Percentiles rank a stretch among this genome's conserved stretches.
phyloP scores from a whole-genome alignment of 2,113 vertebrate species.

The Spheniscus mendiculus region DNA sequence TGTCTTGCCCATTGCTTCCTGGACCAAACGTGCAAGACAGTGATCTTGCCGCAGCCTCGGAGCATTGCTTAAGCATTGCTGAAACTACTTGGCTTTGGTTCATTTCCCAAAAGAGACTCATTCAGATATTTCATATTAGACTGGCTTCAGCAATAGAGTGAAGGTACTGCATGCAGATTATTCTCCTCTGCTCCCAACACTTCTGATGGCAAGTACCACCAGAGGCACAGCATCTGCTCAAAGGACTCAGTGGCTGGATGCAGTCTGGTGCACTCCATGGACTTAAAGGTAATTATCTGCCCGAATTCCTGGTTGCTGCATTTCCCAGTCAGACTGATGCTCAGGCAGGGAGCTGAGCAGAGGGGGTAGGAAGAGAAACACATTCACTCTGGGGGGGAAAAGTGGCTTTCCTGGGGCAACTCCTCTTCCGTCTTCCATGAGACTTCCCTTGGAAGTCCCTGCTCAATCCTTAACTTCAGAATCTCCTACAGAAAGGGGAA shows the following conservation, averaged over 20 bases:
- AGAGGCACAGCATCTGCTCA: not conserved
- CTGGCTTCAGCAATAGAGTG: not conserved
- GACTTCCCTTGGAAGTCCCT: not conserved
- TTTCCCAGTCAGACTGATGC: not conserved
- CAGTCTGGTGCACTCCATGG: too few species aligned
- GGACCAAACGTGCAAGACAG: not conserved
- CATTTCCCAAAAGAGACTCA: not conserved
- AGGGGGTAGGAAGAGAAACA: not conserved
- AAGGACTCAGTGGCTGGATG: not conserved
- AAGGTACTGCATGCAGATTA: accelerated
- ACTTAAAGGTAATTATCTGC: accelerated
- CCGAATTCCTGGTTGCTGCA: accelerated
- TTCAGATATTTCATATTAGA: not conserved
- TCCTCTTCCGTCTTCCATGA: not conserved
- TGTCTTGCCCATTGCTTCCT: not conserved
- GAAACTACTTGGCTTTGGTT: not conserved
- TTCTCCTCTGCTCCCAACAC: not conserved
- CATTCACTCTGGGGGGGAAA: accelerated
- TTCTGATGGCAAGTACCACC: not conserved
- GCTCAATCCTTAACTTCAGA: not conserved
- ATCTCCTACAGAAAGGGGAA: not conserved
- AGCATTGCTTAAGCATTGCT: not conserved
- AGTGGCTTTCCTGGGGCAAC: not conserved
- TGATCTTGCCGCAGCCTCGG: not conserved
- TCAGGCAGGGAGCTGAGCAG: not conserved